These are phyloP conservation scores for Oryctolagus cuniculus DNA, from an alignment of 2,113 vertebrate genomes.

Conservation along the genomic window mOryCun1.1 NC_091438.1:130322501-130323000, in stretches of 20 bases:
- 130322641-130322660: neutral
- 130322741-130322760: neutral
- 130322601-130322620: neutral
- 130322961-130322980: neutral
- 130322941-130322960: conserved; percentile 1
- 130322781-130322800: neutral
- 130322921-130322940: neutral
- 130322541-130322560: neutral
- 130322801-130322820: neutral
- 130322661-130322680: conserved; percentile 5
- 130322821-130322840: neutral
- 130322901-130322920: neutral
- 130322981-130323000: neutral
- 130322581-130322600: neutral
- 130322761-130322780: neutral
- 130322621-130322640: neutral
- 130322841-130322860: neutral
- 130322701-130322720: neutral
- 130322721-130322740: neutral
- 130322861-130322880: conserved; percentile 36
- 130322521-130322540: neutral
- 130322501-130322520: neutral
- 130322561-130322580: neutral
- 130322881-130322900: neutral
- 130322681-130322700: neutral